Percentiles rank a stretch among this genome's conserved stretches.
These are phyloP conservation scores for Unio pictorum DNA, from an alignment of 2,888 invertebrate species.

Conservation along the genomic window DNA sequence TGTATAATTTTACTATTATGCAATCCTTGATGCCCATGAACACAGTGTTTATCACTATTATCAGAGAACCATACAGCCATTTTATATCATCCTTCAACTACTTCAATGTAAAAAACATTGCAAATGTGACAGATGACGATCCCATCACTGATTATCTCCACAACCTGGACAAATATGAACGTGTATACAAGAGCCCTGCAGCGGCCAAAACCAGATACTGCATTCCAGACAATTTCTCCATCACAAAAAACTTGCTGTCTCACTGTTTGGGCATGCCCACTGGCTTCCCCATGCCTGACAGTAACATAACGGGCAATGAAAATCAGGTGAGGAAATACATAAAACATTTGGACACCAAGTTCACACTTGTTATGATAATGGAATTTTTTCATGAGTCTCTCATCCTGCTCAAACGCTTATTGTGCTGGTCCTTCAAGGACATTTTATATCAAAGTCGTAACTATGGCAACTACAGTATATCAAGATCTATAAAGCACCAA, in stretches of 20 bases:
- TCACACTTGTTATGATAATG: conserved; percentile 65
- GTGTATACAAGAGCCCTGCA: conserved; percentile 45
- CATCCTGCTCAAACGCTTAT: conserved; percentile 62
- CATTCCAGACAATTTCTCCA: conserved; percentile 63
- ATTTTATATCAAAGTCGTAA: conserved; percentile 59
- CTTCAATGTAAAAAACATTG: conserved; percentile 58
- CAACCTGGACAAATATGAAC: conserved; percentile 61
- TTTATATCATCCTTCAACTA: conserved; percentile 65
- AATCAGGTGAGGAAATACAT: conserved; percentile 48
- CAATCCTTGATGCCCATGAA: conserved; percentile 57
- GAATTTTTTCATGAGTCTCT: conserved; percentile 69
- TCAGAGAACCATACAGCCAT: conserved; percentile 65
- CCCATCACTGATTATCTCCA: conserved; percentile 53
- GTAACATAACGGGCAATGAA: conserved; percentile 41
- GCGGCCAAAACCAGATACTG: conserved; percentile 46
- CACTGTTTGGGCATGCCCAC: conserved; percentile 66
- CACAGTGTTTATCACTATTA: conserved; percentile 60
- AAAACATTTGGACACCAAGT: conserved; percentile 51
- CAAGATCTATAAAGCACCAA: conserved; percentile 12
- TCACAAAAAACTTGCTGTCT: conserved; percentile 63
- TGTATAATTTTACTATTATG: conserved; percentile 59
- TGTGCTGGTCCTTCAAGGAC: conserved; percentile 69
- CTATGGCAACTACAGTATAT: conserved; percentile 34
- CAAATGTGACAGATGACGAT: conserved; percentile 25
- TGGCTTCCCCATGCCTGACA: conserved; percentile 55